phyloP scores from a whole-genome alignment of 2,113 vertebrate genomes.

The Zingel zingel region DNA sequence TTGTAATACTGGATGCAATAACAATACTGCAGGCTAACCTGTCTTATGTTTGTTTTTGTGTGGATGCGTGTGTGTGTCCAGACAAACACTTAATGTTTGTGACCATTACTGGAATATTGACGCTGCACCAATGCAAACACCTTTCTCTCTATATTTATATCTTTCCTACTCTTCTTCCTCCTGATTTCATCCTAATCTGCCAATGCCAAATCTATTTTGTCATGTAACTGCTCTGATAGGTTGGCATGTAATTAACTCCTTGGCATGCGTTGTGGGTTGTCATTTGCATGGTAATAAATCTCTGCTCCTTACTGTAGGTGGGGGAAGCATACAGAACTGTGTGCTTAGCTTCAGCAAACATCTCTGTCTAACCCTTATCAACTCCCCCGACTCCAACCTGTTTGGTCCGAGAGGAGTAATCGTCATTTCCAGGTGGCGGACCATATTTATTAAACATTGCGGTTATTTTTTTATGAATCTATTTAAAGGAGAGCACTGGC shows the following conservation, averaged over 20 bases:
- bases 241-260: slow-evolving; percentile 81
- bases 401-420: slow-evolving; percentile 45
- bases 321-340: slow-evolving; percentile 32
- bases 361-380: slow-evolving; percentile 48
- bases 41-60: slow-evolving; percentile 45
- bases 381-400: slow-evolving; percentile 28
- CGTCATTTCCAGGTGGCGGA: slow-evolving; percentile 56
- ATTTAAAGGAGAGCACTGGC: slow-evolving; percentile 59
- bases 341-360: slow-evolving; percentile 67
- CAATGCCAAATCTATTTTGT: slow-evolving; percentile 76
- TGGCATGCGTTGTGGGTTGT: slow-evolving; percentile 76
- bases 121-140: slow-evolving; percentile 40
- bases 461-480: slow-evolving; percentile 63
- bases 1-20: slow-evolving; percentile 72
- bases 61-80: slow-evolving; percentile 24
- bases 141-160: slow-evolving; percentile 3
- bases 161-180: slow-evolving; percentile 31
- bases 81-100: slow-evolving; percentile 48
- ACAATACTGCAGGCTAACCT: slow-evolving; percentile 62
- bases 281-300: slow-evolving; percentile 82
- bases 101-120: slow-evolving; percentile 44
- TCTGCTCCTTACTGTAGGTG: slow-evolving; percentile 67
- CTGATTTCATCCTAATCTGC: slow-evolving; percentile 62
- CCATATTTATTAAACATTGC: slow-evolving; percentile 64
- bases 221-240: slow-evolving; percentile 75